Conservation (phyloP, 2,113 vertebrate genomes). For the Pithys albifrons region DNA sequence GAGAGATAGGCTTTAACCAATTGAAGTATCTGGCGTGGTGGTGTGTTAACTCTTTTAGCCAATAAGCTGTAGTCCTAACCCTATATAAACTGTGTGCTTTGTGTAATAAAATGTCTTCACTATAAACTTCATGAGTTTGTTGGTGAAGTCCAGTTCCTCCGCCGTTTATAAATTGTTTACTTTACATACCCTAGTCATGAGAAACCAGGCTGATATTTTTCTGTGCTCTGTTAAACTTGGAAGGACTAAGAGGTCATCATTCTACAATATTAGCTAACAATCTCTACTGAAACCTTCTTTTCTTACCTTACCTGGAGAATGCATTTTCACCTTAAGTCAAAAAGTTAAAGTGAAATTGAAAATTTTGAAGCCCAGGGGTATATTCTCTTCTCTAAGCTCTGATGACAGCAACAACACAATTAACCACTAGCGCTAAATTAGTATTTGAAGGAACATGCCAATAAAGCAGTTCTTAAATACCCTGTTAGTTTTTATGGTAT, state of each 20-base stretch:
- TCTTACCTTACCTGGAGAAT: background rate
- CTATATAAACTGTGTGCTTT: no score
- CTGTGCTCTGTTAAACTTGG: background rate
- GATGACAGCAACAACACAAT: conserved; percentile 43
- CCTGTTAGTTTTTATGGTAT: conserved; percentile 74
- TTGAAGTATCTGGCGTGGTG: no score
- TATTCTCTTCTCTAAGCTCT: conserved; percentile 33
- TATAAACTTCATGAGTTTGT: no score
- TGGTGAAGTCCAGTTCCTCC: no score
- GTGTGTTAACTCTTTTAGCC: no score
- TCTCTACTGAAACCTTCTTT: background rate
- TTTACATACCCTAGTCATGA: background rate
- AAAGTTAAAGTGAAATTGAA: background rate
- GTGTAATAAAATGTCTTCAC: no score
- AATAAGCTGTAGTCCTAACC: no score
- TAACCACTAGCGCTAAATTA: conserved; percentile 66
- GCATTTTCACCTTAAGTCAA: background rate
- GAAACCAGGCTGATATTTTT: background rate
- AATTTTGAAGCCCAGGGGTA: background rate
- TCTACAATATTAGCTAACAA: background rate
- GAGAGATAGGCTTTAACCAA: no score
- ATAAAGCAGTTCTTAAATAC: conserved; percentile 75
- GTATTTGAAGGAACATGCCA: conserved; percentile 64
- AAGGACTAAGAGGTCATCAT: background rate
- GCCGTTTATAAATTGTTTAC: no score